Percentiles rank a stretch among this genome's conserved stretches.
These are phyloP conservation scores for Danio albolineatus DNA, from an alignment of 2,797 vertebrate genomes.

Conservation along the genomic window DNA sequence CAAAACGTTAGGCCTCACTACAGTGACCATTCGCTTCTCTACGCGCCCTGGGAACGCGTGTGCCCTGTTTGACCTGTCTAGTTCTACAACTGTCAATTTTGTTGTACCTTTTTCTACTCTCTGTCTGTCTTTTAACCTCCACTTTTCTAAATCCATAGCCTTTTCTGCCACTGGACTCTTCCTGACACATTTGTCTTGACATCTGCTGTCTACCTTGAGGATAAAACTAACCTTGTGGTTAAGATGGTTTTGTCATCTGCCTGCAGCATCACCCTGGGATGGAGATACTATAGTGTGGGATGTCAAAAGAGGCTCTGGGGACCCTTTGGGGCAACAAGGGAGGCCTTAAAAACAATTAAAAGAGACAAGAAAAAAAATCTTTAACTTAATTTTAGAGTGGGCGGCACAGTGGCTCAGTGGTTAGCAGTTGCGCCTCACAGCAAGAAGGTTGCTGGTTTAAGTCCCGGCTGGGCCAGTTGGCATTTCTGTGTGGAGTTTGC, in stretches of 20 bases:
- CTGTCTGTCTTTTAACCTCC: slow-evolving; percentile 20
- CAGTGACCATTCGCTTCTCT: slow-evolving; percentile 59
- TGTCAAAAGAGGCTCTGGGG: slow-evolving; percentile 1
- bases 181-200: slow-evolving; percentile 9
- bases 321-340: not conserved
- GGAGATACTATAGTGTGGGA: not conserved
- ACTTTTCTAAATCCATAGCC: slow-evolving; percentile 3
- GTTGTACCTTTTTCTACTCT: slow-evolving; percentile 27
- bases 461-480: too few relatives aligned
- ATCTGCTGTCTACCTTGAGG: not conserved
- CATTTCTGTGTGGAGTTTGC: too few relatives aligned
- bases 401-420: too few relatives aligned
- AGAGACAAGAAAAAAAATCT: too few relatives aligned
- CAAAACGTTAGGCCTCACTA: slow-evolving; percentile 53
- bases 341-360: too few relatives aligned
- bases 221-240: slow-evolving; percentile 10
- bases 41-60: slow-evolving; percentile 61
- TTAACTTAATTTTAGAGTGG: too few relatives aligned
- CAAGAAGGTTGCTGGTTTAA: too few relatives aligned
- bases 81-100: slow-evolving; percentile 61
- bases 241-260: not conserved
- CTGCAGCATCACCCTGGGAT: slow-evolving; percentile 16
- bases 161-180: slow-evolving; percentile 10
- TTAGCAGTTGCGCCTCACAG: too few relatives aligned
- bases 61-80: slow-evolving; percentile 67